Conservation (phyloP, 2,797 vertebrate genomes). For the Botia almorhae region DNA sequence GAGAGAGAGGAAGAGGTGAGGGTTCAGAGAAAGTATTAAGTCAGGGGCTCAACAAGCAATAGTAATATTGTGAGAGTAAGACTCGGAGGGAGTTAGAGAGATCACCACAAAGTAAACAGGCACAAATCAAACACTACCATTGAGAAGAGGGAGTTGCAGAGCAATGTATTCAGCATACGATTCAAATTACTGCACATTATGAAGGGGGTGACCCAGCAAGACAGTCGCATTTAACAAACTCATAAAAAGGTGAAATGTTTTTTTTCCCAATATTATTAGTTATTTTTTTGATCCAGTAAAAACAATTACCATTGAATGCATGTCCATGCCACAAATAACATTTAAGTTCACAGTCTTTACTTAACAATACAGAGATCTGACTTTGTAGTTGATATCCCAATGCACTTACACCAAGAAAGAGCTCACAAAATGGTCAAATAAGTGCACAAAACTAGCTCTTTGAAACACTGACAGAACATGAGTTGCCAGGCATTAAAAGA, state of each 20-base stretch:
- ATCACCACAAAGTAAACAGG: conserved; percentile 93
- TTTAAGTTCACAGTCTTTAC: conserved; percentile 90
- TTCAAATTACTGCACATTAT: conserved; percentile 91
- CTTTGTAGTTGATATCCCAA: conserved; percentile 88
- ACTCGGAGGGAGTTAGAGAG: conserved; percentile 78
- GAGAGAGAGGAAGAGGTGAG: conserved; percentile 78
- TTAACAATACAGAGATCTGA: conserved; percentile 91
- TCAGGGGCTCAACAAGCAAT: conserved; percentile 79
- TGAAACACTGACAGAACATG: conserved; percentile 86
- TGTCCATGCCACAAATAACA: conserved; percentile 98
- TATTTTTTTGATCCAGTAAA: conserved; percentile 75
- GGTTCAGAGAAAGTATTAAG: conserved; percentile 74
- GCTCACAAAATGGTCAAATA: conserved; percentile 93
- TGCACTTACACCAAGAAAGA: conserved; percentile 95
- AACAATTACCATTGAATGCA: conserved; percentile 91
- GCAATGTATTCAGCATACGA: conserved; percentile 85
- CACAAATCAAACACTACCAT: conserved; percentile 95
- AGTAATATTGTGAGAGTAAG: conserved; percentile 88
- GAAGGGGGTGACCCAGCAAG: conserved; percentile 85
- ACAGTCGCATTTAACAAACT: conserved; percentile 70
- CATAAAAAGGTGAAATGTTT: conserved; percentile 77
- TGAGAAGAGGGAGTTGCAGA: conserved; percentile 87
- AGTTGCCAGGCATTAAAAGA: conserved; percentile 85
- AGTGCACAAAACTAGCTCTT: conserved; percentile 91
- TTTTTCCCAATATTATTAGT: conserved; percentile 34